phyloP scores from a whole-genome alignment of 2,888 invertebrate species.

The Trichopria drosophilae region DNA sequence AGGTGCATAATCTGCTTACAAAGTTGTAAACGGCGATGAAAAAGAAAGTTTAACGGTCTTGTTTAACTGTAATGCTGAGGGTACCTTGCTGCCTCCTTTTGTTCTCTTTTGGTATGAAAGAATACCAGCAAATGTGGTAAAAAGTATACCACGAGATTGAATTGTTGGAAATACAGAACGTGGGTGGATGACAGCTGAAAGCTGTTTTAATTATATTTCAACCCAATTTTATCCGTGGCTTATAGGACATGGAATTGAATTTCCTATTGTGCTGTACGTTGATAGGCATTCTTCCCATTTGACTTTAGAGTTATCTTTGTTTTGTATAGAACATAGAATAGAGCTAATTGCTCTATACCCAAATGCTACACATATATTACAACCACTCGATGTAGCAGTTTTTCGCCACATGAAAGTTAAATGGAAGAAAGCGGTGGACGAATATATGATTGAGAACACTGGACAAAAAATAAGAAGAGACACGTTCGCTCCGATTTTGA shows the following conservation, averaged over 20 bases:
- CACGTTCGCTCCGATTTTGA: conserved; percentile 20
- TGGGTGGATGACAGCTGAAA: conserved; percentile 40
- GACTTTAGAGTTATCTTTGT: conserved; percentile 2
- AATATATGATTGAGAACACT: conserved; percentile 9
- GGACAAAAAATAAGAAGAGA: conserved; percentile 13
- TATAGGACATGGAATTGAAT: conserved; percentile 28
- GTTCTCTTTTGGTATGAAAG: conserved; percentile 14
- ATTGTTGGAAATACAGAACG: conserved; percentile 34
- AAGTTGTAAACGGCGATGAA: conserved; percentile 22
- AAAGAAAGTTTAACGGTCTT: conserved; percentile 11
- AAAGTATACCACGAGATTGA: conserved; percentile 29
- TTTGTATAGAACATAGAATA: conserved; percentile 18
- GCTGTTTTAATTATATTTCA: conserved; percentile 36
- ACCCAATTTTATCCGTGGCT: conserved; percentile 38
- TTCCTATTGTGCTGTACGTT: conserved; percentile 37
- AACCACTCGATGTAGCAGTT: conserved; percentile 19
- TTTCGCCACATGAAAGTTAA: conserved; percentile 20
- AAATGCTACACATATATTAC: conserved; percentile 18
- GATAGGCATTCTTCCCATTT: conserved; percentile 41
- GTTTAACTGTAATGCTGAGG: conserved; percentile 8
- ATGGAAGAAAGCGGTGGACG: conserved; percentile 13
- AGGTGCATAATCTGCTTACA: conserved; percentile 41
- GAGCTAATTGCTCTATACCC: conserved; percentile 19
- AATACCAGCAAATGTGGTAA: conserved; percentile 38
- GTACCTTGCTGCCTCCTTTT: conserved; percentile 8